A percentile compares a stretch with the other conserved stretches of the same genome.
Conservation (phyloP, 2,113 vertebrate species). For the Pycnonotus jocosus region DNA sequence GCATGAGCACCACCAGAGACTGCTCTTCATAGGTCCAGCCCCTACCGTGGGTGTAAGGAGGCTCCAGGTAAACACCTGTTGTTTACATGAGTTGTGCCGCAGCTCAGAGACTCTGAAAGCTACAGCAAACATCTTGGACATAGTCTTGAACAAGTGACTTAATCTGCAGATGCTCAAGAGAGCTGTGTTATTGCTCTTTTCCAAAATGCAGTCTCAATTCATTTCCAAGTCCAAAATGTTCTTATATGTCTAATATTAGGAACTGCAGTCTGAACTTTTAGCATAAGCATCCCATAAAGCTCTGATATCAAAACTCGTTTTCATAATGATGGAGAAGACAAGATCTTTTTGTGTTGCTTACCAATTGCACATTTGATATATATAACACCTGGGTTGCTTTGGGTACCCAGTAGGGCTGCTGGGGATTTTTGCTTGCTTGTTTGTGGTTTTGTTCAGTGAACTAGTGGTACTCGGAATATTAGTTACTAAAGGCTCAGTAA, state of each 20-base stretch:
- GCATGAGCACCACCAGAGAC: neutral
- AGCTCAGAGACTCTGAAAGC: neutral
- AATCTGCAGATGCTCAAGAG: neutral
- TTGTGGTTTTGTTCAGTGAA: neutral
- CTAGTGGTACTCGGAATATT: neutral
- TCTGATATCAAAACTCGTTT: neutral
- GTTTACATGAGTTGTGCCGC: neutral
- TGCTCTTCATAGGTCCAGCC: neutral
- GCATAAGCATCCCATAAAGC: neutral
- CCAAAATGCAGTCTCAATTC: neutral
- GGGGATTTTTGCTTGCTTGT: neutral
- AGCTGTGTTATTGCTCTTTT: neutral
- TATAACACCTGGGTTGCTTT: neutral
- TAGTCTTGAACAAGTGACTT: neutral
- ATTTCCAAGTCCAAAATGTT: neutral
- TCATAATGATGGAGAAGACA: neutral
- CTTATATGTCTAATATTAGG: neutral
- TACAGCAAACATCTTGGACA: neutral
- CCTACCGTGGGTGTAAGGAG: accelerated
- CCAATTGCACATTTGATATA: neutral
- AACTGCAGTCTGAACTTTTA: neutral
- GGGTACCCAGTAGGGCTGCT: neutral
- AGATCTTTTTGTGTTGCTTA: neutral
- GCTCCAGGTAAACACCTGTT: neutral
- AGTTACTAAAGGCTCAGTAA: neutral